Evolutionary conservation across 2,797 vertebrate species (phyloP), one percentile per base, ranked within the genome.

Genomic region (Pangasius mekongensis): DNA sequence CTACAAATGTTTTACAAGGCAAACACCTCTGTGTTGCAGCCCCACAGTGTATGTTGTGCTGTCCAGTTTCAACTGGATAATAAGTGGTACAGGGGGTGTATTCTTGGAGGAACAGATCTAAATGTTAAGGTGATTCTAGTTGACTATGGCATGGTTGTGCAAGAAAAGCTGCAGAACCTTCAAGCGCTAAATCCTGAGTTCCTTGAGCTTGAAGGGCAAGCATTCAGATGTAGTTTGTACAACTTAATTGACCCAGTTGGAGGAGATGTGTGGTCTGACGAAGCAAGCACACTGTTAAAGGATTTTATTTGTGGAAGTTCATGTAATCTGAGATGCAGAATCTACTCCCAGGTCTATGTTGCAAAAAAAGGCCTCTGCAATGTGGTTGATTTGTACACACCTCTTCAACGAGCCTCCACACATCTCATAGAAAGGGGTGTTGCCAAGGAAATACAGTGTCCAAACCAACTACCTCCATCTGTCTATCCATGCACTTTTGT

Each of bases 141-240:
- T 84, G 98, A 99, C 93, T 97, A 95, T 86, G 98, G 98, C 49
- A 91, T 91, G 54, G 91, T 85, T 24, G 89, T 96, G 89, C 94
- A 94, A 91, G 93, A 96, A 90, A 92, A 93, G 5, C n/a, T 94
- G 87, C 66, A 93, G 87, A 94, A 96, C 86, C 91, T 99, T 90
- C 95, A 94, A 90, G 94, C 93, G 87, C 92, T 99, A 90, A 85
- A 94, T 85, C 96, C 97, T 84, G 93, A 95, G 86, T 97, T 96
- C 90, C 82, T 95, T 24, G 16, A 78, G 86, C 93, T 98, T 81
- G 96, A 97, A 92, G 89, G 89, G 81, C 97, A 98, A 86, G 97
- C 97, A 6, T 97, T 99, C 92, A 95, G 93, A 84, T 99, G 98
- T 92, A 94, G 94, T 71, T 94, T 98, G 90, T 95, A 93, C 88